phyloP scores from a whole-genome alignment of 2,113 vertebrate species.

The Plestiodon gilberti region DNA sequence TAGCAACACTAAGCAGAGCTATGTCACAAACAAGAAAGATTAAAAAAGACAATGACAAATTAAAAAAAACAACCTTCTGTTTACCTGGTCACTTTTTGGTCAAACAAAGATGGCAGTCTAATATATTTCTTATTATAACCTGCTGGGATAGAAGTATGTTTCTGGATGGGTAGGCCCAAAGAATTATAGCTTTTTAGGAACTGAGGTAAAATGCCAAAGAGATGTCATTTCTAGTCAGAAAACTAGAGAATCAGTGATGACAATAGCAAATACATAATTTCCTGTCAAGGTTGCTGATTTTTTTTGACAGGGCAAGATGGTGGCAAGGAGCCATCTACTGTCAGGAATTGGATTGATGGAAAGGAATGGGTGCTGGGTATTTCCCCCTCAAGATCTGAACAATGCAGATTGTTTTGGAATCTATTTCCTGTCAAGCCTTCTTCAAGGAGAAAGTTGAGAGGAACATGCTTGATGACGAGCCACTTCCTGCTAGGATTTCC shows the following conservation, averaged over 20 bases:
- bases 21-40: background rate
- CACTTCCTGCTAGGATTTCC: background rate
- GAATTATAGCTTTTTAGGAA: background rate
- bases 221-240: background rate
- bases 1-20: background rate
- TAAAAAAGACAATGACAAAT: background rate
- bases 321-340: background rate
- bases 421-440: background rate
- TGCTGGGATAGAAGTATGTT: background rate
- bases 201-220: background rate
- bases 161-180: background rate
- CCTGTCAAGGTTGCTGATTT: background rate
- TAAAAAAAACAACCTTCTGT: background rate
- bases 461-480: conserved; percentile 7
- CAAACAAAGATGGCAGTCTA: background rate
- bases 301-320: background rate
- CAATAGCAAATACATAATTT: background rate
- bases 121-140: background rate
- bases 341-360: background rate
- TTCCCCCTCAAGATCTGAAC: background rate
- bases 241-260: background rate
- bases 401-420: background rate
- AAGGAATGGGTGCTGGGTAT: background rate
- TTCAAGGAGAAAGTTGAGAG: background rate
- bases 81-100: background rate